Conservation (phyloP, 2,888 invertebrate species). For the Gisinianus flammeolus region DNA sequence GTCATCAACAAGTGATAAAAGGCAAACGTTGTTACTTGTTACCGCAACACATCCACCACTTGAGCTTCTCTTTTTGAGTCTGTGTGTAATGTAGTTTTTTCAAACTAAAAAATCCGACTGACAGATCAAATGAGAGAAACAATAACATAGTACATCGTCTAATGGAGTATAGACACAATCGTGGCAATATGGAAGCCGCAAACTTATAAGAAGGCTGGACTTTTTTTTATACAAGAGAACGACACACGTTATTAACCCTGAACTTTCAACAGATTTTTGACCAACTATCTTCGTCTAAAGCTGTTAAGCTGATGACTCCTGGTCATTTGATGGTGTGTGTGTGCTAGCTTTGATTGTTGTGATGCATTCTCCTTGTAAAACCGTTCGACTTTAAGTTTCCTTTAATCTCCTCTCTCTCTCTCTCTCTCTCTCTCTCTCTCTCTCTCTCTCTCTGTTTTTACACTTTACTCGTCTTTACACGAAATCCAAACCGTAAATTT, state of each 20-base stretch:
- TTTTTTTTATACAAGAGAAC: background rate
- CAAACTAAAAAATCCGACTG: no score
- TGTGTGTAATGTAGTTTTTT: no score
- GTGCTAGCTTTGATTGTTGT: background rate
- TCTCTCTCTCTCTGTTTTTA: no score
- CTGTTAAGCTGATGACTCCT: constrained; percentile 4
- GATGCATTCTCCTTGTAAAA: background rate
- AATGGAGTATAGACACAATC: no score
- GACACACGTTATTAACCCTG: constrained; percentile 30
- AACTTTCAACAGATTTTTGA: constrained; percentile 21
- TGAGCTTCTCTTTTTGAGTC: no score
- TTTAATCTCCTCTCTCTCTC: no score
- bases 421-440: no score
- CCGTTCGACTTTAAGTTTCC: background rate
- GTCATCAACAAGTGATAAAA: no score
- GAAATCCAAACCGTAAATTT: background rate
- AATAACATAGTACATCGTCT: no score
- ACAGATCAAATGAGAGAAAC: no score
- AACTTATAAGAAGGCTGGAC: background rate
- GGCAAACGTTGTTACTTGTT: no score
- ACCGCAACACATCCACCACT: no score
- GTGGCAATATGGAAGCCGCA: background rate
- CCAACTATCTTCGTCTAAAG: background rate
- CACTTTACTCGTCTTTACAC: background rate
- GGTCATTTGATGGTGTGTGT: background rate